Percentiles rank a stretch among this genome's conserved stretches.
These are phyloP conservation scores for Cliona cf. orientalis DNA, from an alignment of 37 sponge, comb jelly and placozoan species.

Conservation along the genomic window DNA sequence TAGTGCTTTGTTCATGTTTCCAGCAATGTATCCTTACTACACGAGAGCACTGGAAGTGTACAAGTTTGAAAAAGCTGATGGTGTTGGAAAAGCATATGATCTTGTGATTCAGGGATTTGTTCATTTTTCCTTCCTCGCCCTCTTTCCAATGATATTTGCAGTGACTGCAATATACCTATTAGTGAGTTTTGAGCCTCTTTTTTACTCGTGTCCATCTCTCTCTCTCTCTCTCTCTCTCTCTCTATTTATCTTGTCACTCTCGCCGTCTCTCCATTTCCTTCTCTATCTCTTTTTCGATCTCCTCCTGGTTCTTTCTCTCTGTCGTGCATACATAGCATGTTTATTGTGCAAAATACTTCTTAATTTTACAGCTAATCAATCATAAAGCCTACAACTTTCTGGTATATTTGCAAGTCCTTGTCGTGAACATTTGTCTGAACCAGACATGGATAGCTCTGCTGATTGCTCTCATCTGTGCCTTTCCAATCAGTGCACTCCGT, in stretches of 20 bases:
- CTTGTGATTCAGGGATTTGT: conserved; percentile 86
- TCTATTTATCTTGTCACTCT: too few species aligned
- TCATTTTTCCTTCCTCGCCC: conserved; percentile 51
- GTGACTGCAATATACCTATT: conserved; percentile 71
- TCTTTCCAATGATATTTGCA: conserved; percentile 71
- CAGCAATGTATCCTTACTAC: conserved; percentile 76
- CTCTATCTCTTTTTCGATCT: background rate
- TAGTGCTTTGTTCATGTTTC: conserved; percentile 95
- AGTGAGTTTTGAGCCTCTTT: too few species aligned
- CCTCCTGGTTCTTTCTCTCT: background rate
- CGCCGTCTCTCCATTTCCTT: too few species aligned
- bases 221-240: too few species aligned
- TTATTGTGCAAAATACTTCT: too few species aligned
- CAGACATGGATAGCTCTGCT: conserved; percentile 87
- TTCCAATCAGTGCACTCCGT: conserved; percentile 59
- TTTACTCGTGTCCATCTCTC: too few species aligned
- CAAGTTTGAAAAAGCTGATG: conserved; percentile 74
- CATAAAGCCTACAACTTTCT: conserved; percentile 10
- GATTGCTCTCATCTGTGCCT: conserved; percentile 67
- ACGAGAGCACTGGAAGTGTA: conserved; percentile 71
- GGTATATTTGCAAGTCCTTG: conserved; percentile 58
- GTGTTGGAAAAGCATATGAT: conserved; percentile 71
- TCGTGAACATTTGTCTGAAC: conserved; percentile 82
- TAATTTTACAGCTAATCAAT: conserved; percentile 49
- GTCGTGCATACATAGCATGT: too few species aligned